Base-by-base conservation (phyloP, 2,113 vertebrate genomes). In the Girardinichthys multiradiatus region DNA sequence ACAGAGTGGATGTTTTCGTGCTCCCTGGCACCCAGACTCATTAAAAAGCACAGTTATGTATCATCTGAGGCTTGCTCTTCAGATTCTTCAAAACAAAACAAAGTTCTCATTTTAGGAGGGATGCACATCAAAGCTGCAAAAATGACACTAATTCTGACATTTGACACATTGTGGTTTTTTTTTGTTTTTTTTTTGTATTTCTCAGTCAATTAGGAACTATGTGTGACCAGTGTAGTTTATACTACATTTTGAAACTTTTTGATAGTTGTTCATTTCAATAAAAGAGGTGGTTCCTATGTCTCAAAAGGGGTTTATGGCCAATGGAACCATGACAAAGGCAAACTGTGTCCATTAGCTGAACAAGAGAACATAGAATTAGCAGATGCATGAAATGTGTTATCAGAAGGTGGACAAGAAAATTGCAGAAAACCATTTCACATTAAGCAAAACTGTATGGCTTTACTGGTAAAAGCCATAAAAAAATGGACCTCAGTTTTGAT, bases 21-120 rank as follows among this genome's bases (percentile, higher is more conserved):
- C 69, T 79, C 62, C 57, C 65, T 78, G 75, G 68, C 70, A 76
- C 76, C 72, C 74, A 76, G 62, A 74, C 85, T 80, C 80, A 87
- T 83, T 80, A 79, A 82, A 81, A 85, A 54, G 14, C 4, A 51
- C 48, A 31, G 33, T 33, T 64, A 67, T 81, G 72, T 54, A 82
- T 88, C 64, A 70, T 54, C 35, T 66, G 77, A 39, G 39, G 42
- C 11, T 68, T 30, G 37, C 58, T 69, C 59, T 42, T 73, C 60
- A 82, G 26, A 29, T 17, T 57, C 1, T 74, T 78, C 21, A 72
- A 74, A 77, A 64, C 24, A 45, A 33, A 74, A 48, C n/a, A 42
- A 8, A 19, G 15, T 21, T 24, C 24, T 24, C 10, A 24, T 21
- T 24, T 21, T 21, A 24, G 48, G 7, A 0, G 24, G 60, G 77